Percentiles rank a stretch among this genome's conserved stretches.
Conservation (phyloP, 2,113 vertebrate genomes). For the Orcinus orca region DNA sequence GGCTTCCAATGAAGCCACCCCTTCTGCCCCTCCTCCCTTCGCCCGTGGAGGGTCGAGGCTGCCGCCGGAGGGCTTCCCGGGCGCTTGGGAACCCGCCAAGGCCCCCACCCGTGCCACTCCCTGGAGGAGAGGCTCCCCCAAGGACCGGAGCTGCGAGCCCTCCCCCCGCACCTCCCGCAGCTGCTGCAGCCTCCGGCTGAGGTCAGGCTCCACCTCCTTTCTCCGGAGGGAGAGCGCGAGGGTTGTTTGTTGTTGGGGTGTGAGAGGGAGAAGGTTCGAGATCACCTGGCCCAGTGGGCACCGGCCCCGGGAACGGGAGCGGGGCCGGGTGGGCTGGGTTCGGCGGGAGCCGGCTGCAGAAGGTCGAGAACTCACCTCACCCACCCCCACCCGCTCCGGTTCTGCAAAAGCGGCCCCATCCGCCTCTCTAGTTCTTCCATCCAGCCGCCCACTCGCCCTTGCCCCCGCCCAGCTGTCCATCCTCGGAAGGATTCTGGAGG, state of each 20-base stretch:
- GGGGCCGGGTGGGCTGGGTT: not conserved
- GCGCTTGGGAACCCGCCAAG: not conserved
- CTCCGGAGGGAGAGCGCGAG: constrained; percentile 57
- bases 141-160: not conserved
- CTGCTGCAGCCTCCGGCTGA: constrained; percentile 69
- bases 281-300: constrained; percentile 71
- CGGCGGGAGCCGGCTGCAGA: not conserved
- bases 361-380: not conserved
- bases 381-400: not conserved
- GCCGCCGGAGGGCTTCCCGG: not conserved
- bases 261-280: constrained; percentile 68
- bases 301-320: not conserved
- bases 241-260: constrained; percentile 74
- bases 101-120: constrained; percentile 56
- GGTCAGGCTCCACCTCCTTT: constrained; percentile 73
- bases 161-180: constrained; percentile 7
- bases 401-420: not conserved
- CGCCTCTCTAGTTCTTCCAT: not conserved
- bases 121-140: constrained; percentile 32
- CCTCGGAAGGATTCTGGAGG: not conserved
- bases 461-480: not conserved
- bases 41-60: not conserved
- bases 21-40: constrained; percentile 27
- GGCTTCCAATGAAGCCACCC: constrained; percentile 24
- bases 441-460: not conserved